Evolutionary conservation across 92 coral and sea anemone genomes (phyloP).

Genomic region (Phymanthus crucifer): DNA sequence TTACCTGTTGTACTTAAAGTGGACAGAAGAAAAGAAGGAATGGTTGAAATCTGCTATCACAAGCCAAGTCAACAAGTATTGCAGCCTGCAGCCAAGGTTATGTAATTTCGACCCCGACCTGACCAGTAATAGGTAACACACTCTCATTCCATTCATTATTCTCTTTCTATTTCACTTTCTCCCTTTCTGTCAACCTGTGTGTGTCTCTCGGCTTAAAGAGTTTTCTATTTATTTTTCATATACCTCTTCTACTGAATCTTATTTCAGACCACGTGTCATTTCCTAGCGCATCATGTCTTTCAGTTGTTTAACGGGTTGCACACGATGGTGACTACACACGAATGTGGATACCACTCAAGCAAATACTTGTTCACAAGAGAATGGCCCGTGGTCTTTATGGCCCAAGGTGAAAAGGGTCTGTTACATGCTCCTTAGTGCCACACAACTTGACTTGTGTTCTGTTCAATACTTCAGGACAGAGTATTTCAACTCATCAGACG

Average conservation of each 20-base stretch:
- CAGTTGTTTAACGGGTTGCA: too few species aligned
- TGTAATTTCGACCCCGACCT: constrained; percentile 40
- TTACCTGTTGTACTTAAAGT: constrained; percentile 23
- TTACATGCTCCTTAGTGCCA: too few species aligned
- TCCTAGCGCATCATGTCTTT: too few species aligned
- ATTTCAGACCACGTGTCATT: not conserved
- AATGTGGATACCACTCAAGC: too few species aligned
- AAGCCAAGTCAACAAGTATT: constrained; percentile 35
- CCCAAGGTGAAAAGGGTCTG: too few species aligned
- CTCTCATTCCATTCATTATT: not conserved
- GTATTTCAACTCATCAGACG: constrained; percentile 12
- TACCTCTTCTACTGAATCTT: not conserved
- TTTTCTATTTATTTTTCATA: not conserved
- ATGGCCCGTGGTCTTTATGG: not conserved
- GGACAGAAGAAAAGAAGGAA: constrained; percentile 46
- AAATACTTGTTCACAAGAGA: too few species aligned
- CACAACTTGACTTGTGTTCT: not conserved
- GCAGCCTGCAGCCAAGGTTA: constrained; percentile 19
- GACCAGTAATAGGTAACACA: constrained; percentile 27
- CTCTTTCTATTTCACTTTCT: not conserved
- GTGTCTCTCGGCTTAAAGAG: not conserved
- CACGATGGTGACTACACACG: too few species aligned
- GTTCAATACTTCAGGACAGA: not conserved
- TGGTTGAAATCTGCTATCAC: constrained; percentile 35
- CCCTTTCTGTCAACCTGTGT: not conserved